A percentile compares a stretch with the other conserved stretches of the same genome.
These are phyloP conservation scores for Lepus europaeus DNA, from an alignment of 2,113 vertebrate genomes.

Conservation along the genomic window DNA sequence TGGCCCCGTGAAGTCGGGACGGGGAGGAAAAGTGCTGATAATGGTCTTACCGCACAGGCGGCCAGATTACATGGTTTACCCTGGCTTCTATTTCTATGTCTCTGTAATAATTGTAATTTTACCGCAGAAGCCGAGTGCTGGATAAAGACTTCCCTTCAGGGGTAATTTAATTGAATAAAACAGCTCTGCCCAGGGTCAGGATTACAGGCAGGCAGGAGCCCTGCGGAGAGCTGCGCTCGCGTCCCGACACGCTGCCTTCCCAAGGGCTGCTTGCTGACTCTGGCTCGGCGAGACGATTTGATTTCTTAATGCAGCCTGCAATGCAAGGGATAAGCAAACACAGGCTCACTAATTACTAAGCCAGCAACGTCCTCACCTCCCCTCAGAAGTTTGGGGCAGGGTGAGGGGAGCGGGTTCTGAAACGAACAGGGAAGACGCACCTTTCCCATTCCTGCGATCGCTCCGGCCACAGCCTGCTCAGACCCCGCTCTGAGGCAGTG, in stretches of 20 bases:
- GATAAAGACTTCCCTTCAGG: constrained; percentile 76
- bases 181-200: constrained; percentile 65
- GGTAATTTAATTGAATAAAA: constrained; percentile 80
- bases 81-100: constrained; percentile 52
- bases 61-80: constrained; percentile 59
- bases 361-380: neutral
- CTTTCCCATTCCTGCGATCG: rapidly evolving
- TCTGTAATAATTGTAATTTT: constrained; percentile 58
- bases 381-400: neutral
- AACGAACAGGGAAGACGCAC: neutral
- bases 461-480: neutral
- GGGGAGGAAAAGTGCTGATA: constrained; percentile 15
- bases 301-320: neutral
- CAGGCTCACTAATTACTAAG: neutral
- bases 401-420: neutral
- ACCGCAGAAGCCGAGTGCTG: constrained; percentile 70
- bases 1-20: too few species aligned
- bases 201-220: constrained; percentile 26
- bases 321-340: neutral
- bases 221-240: neutral
- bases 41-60: neutral
- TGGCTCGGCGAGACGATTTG: neutral
- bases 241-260: neutral
- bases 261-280: neutral
- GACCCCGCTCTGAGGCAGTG: neutral